Evolutionary conservation across 2,113 vertebrate species (phyloP).

Genomic region (Semicossyphus pulcher): DNA sequence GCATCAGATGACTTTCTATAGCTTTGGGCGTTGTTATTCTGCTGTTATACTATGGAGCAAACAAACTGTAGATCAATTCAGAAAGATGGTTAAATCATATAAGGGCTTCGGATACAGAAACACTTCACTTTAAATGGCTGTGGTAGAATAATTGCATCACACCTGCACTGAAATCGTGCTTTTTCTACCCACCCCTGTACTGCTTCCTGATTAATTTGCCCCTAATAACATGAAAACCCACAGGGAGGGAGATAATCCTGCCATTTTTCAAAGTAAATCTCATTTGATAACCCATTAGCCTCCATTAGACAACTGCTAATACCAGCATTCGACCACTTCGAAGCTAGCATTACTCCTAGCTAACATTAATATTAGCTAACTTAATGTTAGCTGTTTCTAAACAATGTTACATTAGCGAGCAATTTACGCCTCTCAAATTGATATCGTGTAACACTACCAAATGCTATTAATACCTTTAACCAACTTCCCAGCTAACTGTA

Average conservation of each 20-base stretch:
- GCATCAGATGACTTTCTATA: slow-evolving; percentile 57
- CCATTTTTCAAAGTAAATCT: too few species aligned
- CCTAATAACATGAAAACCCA: too few species aligned
- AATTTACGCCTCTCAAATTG: not conserved
- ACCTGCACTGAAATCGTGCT: not conserved
- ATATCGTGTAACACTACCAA: too few species aligned
- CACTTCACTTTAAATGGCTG: not conserved
- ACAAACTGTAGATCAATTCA: not conserved
- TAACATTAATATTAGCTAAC: not conserved
- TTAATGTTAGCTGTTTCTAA: not conserved
- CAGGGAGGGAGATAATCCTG: too few species aligned
- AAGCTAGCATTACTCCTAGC: not conserved
- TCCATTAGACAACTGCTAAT: too few species aligned
- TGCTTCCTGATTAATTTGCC: not conserved
- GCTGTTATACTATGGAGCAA: slow-evolving; percentile 21
- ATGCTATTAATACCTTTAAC: too few species aligned
- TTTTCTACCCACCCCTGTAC: too few species aligned
- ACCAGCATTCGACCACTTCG: not conserved
- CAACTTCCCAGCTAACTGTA: too few species aligned
- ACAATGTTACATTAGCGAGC: not conserved
- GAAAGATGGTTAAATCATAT: slow-evolving; percentile 2
- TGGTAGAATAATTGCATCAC: not conserved
- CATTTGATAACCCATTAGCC: too few species aligned
- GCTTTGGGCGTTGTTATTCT: slow-evolving; percentile 15
- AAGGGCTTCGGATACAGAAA: not conserved